phyloP scores from a whole-genome alignment of 2,888 invertebrate species.

The Sussaba pulchella region DNA sequence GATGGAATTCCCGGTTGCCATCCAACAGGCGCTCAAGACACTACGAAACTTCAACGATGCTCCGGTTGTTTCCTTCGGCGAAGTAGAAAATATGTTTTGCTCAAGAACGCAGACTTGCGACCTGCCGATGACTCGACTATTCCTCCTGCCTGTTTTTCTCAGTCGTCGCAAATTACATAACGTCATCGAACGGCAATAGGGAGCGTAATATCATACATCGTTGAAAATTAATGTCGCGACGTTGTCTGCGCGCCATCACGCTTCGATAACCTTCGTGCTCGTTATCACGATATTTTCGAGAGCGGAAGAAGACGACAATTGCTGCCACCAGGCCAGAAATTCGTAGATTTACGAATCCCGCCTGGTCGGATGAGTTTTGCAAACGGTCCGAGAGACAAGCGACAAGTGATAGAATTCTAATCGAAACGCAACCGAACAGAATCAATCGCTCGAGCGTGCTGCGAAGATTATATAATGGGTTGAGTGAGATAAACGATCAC shows the following conservation, averaged over 20 bases:
- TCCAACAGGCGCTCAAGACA: constrained; percentile 18
- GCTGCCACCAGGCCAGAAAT: background rate
- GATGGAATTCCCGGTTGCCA: constrained; percentile 26
- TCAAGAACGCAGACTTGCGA: background rate
- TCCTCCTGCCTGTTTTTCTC: background rate
- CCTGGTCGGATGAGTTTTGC: constrained; percentile 14
- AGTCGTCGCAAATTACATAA: background rate
- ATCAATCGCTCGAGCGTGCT: too few relatives aligned
- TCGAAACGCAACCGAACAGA: constrained; percentile 24
- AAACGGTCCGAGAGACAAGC: background rate
- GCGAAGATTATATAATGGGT: too few relatives aligned
- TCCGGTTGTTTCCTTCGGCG: background rate
- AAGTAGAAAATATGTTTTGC: background rate
- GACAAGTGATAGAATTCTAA: constrained; percentile 55
- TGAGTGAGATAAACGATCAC: too few relatives aligned
- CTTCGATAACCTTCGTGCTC: constrained; percentile 8
- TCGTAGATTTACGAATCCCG: background rate
- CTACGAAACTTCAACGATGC: background rate
- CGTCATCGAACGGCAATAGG: background rate
- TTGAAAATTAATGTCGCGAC: background rate
- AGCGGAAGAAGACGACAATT: constrained; percentile 2
- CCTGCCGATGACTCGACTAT: background rate
- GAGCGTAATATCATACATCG: constrained; percentile 8
- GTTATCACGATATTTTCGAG: constrained; percentile 35
- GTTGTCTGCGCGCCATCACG: constrained; percentile 4